Conservation (phyloP, 2,888 invertebrate species). For the Cheilosia impressa region DNA sequence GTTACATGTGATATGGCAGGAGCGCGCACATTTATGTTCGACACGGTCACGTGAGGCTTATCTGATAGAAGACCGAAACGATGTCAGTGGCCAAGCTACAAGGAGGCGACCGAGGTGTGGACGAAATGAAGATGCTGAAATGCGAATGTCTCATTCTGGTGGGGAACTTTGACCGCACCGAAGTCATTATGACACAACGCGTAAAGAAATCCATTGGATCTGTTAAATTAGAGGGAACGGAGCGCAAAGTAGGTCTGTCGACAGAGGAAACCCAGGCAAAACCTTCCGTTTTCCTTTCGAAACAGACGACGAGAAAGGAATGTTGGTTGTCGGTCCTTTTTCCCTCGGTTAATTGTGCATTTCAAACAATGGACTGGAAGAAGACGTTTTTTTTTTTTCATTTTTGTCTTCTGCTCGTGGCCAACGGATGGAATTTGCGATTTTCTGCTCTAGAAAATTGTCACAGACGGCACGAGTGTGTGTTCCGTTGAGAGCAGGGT, state of each 20-base stretch:
- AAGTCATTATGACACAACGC: slow-evolving; percentile 58
- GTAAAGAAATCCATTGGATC: slow-evolving; percentile 46
- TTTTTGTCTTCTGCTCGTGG: slow-evolving; percentile 18
- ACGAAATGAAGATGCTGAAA: slow-evolving; percentile 69
- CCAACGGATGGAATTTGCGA: slow-evolving; percentile 64
- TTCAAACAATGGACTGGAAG: slow-evolving; percentile 49
- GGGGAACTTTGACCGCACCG: slow-evolving; percentile 67
- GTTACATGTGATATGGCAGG: slow-evolving; percentile 69
- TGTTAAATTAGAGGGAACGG: slow-evolving; percentile 47
- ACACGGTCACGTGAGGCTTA: slow-evolving; percentile 72
- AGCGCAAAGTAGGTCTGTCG: slow-evolving; percentile 36
- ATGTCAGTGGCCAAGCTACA: slow-evolving; percentile 31
- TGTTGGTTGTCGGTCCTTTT: slow-evolving; percentile 7
- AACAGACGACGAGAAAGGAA: slow-evolving; percentile 20
- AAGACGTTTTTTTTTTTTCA: neutral
- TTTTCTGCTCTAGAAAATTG: slow-evolving; percentile 72
- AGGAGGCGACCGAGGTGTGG: slow-evolving; percentile 60
- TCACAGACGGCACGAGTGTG: slow-evolving; percentile 39
- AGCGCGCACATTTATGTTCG: slow-evolving; percentile 65
- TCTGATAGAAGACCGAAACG: slow-evolving; percentile 57
- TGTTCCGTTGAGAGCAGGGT: slow-evolving; percentile 40
- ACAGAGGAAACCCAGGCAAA: slow-evolving; percentile 13
- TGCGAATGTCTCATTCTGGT: slow-evolving; percentile 19
- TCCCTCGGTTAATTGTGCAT: slow-evolving; percentile 30
- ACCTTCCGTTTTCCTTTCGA: slow-evolving; percentile 49